Evolutionary conservation across 2,888 invertebrate species (phyloP).

Genomic region (Lobophora halterata): DNA sequence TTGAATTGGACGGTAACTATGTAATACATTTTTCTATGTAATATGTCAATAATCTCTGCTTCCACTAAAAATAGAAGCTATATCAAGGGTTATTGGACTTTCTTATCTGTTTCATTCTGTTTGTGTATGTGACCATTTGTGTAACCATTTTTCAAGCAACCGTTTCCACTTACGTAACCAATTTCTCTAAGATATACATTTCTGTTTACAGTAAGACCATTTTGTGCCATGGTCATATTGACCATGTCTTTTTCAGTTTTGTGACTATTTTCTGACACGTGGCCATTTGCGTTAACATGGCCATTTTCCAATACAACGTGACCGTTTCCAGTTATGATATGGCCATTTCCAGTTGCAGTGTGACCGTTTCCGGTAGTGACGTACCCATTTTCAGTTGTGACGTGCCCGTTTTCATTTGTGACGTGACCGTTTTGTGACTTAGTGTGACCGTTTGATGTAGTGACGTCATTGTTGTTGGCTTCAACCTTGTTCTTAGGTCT

Average conservation of each 20-base stretch:
- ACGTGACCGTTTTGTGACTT: constrained; percentile 13
- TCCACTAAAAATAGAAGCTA: constrained; percentile 1
- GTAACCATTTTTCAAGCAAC: constrained; percentile 45
- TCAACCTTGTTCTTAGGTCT: constrained; percentile 36
- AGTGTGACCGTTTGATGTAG: constrained; percentile 19
- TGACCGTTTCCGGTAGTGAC: constrained; percentile 32
- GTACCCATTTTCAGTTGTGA: constrained; percentile 36
- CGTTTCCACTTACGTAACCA: constrained; percentile 35
- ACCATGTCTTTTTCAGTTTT: constrained; percentile 31
- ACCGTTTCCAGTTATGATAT: constrained; percentile 33
- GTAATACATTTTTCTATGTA: constrained; percentile 2
- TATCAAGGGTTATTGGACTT: constrained; percentile 54
- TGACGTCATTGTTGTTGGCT: constrained; percentile 43
- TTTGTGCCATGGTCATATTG: constrained; percentile 11
- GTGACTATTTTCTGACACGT: constrained; percentile 32
- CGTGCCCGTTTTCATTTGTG: constrained; percentile 28
- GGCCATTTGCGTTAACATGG: constrained; percentile 22
- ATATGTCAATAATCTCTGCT: constrained; percentile 13
- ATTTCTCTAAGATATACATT: constrained; percentile 21
- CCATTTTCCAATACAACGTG: constrained; percentile 32
- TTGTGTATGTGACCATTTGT: constrained; percentile 47
- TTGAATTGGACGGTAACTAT: constrained; percentile 18
- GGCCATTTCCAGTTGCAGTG: constrained; percentile 25
- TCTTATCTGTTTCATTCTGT: constrained; percentile 54
- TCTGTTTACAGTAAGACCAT: constrained; percentile 28